Evolutionary conservation across 2,113 vertebrate species (phyloP).

Genomic region (Ondatra zibethicus): DNA sequence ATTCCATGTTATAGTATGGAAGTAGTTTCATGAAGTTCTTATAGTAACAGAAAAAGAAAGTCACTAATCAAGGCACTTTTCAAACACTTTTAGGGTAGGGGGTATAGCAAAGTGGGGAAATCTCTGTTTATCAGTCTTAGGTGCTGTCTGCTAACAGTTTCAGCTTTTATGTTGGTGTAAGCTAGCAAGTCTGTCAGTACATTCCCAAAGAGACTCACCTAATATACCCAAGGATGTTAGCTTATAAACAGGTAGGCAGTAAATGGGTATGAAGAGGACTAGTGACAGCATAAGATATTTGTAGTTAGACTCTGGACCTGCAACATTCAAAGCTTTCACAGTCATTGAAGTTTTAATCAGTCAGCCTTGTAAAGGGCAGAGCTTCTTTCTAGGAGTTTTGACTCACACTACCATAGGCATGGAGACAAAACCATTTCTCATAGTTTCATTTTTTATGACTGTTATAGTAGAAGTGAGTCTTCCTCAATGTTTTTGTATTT

Average conservation of each 20-base stretch:
- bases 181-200: not conserved
- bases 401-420: not conserved
- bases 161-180: not conserved
- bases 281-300: not conserved
- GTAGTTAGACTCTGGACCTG: not conserved
- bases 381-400: not conserved
- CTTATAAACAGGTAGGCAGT: not conserved
- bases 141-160: not conserved
- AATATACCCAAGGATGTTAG: not conserved
- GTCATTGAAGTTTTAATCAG: not conserved
- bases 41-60: not conserved
- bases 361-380: not conserved
- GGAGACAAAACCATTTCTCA: not conserved
- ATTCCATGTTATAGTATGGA: not conserved
- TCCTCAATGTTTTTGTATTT: constrained; percentile 28
- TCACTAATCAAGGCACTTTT: not conserved
- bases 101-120: not conserved
- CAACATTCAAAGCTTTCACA: not conserved
- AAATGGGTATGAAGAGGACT: not conserved
- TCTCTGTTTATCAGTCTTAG: not conserved
- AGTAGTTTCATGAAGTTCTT: not conserved
- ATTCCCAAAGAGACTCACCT: not conserved
- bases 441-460: constrained; percentile 41
- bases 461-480: constrained; percentile 8
- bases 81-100: not conserved